Percentiles rank a stretch among this genome's conserved stretches.
phyloP scores from a whole-genome alignment of 2,113 vertebrate species.

The Vulpes vulpes region DNA sequence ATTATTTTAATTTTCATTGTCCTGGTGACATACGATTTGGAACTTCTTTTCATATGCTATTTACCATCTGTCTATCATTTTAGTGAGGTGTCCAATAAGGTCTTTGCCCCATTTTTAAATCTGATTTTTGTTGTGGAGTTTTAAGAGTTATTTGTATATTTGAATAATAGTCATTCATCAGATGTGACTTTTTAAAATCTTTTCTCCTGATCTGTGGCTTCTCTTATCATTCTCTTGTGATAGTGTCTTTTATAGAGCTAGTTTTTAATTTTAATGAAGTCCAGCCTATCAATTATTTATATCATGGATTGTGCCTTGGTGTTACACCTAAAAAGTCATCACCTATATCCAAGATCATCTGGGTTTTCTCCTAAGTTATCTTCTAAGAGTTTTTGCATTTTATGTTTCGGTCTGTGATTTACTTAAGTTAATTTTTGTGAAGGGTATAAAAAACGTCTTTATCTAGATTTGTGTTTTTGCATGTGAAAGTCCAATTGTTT shows the following conservation, averaged over 20 bases:
- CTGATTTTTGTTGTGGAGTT: neutral
- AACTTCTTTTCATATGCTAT: neutral
- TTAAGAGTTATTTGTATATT: neutral
- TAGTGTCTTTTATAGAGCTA: neutral
- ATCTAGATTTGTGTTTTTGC: too few species aligned
- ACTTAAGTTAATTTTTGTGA: too few species aligned
- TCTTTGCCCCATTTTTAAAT: neutral
- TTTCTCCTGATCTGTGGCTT: neutral
- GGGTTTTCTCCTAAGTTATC: neutral
- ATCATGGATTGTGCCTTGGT: neutral
- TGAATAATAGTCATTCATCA: neutral
- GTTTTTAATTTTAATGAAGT: neutral
- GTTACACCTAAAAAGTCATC: neutral
- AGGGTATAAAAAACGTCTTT: too few species aligned
- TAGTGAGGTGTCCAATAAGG: neutral
- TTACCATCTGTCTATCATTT: neutral
- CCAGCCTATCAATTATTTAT: neutral
- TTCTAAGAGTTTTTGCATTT: neutral
- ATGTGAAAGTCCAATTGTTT: too few species aligned
- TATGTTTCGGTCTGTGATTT: too few species aligned
- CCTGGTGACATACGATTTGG: neutral
- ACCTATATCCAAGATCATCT: neutral
- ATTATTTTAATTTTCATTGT: neutral
- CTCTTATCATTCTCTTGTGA: neutral
- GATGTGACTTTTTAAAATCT: neutral